Evolutionary conservation across 2,888 invertebrate species (phyloP), one percentile per base, ranked within the genome.

Genomic region (Pandemis cinnamomeana): DNA sequence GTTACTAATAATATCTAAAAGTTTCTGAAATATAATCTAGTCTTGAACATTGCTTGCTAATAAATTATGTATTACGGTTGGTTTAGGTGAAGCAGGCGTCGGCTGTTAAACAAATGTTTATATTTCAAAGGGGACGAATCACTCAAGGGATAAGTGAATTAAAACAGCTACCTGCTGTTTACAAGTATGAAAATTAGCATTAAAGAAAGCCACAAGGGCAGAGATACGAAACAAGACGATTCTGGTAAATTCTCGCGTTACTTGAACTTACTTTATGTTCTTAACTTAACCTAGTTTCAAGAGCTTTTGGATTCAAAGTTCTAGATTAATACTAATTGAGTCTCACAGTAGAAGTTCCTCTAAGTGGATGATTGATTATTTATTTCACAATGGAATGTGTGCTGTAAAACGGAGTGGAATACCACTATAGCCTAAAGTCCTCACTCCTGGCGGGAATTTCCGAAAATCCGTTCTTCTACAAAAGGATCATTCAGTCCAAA

Each of bases 21-120:
- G 46, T 27, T 8, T 46, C 53, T 44, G 53, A 62, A 67, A 66
- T 71, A 67, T 46, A 46, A 58, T 66, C 36, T 55, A 55, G 11
- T 55, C 46, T 15, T 15, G 27, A 48, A 68, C 55, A 53, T 36
- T 36, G 15, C 46, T 48, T 15, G 41, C 42, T 41, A 46, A 72
- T 68, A 46, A 72, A 68, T 72, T 72, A 68, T 67, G 67, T 62
- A 63, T 63, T 68, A 48, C 20, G 27, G 72, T 69, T 53, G 69
- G 72, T 64, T 70, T 67, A 53, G 67, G 66, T 62, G 44, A 27
- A 70, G 63, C 67, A 51, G 58, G 46, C 36, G 66, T 41, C 60
- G 53, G 53, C 27, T 51, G 67, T 66, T 69, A 42, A 72, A 64
- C 75, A 75, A 75, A 75, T 72, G 69, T 75, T 70, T 61, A 72